Base-by-base conservation (phyloP, 2,113 vertebrate genomes). In the human (Homo sapiens) region DNA sequence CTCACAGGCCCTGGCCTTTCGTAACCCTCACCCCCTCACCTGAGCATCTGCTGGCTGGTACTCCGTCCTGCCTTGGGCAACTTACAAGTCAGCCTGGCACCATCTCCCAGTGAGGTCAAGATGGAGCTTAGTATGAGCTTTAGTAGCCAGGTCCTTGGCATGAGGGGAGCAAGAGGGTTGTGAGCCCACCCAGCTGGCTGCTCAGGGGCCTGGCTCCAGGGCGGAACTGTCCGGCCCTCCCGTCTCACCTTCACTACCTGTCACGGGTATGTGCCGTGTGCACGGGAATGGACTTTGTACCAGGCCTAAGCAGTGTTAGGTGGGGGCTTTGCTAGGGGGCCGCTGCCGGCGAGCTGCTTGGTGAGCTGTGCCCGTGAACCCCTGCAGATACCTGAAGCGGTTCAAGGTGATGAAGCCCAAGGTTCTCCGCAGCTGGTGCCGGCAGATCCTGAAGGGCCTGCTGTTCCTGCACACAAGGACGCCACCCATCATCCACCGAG, bases 351-450 rank as follows among this genome's bases (percentile, higher is more conserved):
- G 27, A 75, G 57, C 59, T 2, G 6, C 8, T 0, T 20, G 7
- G 38, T 93, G 73, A 85, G 7, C 81, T 13, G 1, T 27, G 22
- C 38, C 97, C 9, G 73, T 93, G 96, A 68, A 96, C 66, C 43
- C 88, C 64, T 95, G 48, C 96, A 99, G 99, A 97, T 99, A 99
- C 98, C 98, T 99, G 98, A 99, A 99, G 97, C 99, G 99, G 68
- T 99, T 99, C 97, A 99, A 99, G 98, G 99, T 99, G 98, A 99
- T 99, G 99, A 99, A 99, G 97, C 99, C 99, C 45, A 99, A 99
- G 98, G 99, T 99, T 79, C 98, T 99, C 35, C 98, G 99, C 75
- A 99, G 99, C 97, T 99, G 99, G 99, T 99, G 99, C 98, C 99
- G 99, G 94, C 99, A 99, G 98, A 99, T 99, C 97, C 98, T 99